phyloP scores from a whole-genome alignment of 2,797 vertebrate species.

The Sebastes cheni region DNA sequence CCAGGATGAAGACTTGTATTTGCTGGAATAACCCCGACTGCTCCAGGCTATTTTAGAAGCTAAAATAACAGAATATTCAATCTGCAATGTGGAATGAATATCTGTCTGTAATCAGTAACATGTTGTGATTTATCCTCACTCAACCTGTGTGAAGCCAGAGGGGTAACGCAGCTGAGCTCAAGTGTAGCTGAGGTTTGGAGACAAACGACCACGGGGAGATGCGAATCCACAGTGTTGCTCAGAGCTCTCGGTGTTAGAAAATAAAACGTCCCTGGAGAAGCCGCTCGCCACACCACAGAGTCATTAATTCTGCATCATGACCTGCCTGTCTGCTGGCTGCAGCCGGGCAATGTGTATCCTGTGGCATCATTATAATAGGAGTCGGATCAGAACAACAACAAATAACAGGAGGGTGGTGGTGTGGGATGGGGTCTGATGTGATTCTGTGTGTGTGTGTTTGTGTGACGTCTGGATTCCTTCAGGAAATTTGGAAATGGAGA shows the following conservation, averaged over 20 bases:
- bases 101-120: not conserved
- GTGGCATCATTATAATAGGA: conserved; percentile 50
- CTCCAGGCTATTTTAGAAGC: not conserved
- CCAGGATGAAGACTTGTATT: not conserved
- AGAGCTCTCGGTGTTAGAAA: conserved; percentile 37
- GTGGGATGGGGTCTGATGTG: not conserved
- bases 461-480: not conserved
- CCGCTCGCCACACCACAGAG: conserved; percentile 9
- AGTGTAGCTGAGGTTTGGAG: conserved; percentile 20
- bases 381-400: conserved; percentile 30
- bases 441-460: not conserved
- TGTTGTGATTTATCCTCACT: not conserved
- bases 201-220: conserved; percentile 46
- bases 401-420: not conserved
- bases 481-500: not conserved
- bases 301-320: conserved; percentile 58
- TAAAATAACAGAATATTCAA: not conserved
- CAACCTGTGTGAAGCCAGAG: not conserved
- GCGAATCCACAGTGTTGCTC: conserved; percentile 18
- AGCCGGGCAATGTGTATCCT: conserved; percentile 31
- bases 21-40: not conserved
- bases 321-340: conserved; percentile 39
- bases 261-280: conserved; percentile 48
- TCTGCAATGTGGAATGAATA: not conserved
- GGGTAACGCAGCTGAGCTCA: not conserved